These are phyloP conservation scores for Rhagophthalmus giganteus DNA, from an alignment of 2,888 invertebrate genomes.

Conservation along the genomic window DNA sequence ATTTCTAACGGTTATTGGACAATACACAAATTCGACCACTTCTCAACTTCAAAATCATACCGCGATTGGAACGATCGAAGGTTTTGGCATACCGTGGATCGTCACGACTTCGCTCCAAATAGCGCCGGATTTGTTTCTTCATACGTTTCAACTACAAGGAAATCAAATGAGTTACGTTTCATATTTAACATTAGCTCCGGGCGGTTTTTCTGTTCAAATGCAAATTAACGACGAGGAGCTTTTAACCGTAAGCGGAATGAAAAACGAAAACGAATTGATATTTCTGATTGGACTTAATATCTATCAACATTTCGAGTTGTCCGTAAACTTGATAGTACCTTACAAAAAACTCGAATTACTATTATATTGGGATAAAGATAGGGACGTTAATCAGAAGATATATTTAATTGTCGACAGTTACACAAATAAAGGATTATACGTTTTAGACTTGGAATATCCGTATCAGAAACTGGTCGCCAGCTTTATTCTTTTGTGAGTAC, in stretches of 20 bases:
- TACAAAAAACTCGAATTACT: constrained; percentile 31
- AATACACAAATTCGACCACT: constrained; percentile 32
- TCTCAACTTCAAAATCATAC: constrained; percentile 31
- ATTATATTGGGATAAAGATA: constrained; percentile 39
- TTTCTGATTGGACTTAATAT: constrained; percentile 34
- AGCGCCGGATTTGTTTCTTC: constrained; percentile 32
- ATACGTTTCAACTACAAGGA: constrained; percentile 22
- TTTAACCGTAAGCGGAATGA: constrained; percentile 24
- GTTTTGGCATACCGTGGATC: constrained; percentile 30
- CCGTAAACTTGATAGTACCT: constrained; percentile 22
- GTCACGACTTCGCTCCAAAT: constrained; percentile 31
- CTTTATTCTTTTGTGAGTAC: constrained; percentile 37
- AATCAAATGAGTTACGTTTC: constrained; percentile 22
- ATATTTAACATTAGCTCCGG: constrained; percentile 29
- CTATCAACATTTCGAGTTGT: constrained; percentile 38
- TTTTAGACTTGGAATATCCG: constrained; percentile 35
- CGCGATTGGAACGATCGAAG: constrained; percentile 28
- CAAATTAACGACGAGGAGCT: constrained; percentile 34
- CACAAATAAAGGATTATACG: constrained; percentile 32
- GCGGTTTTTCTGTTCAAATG: constrained; percentile 23
- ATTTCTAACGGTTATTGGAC: constrained; percentile 27
- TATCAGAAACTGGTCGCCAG: constrained; percentile 34
- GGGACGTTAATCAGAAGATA: constrained; percentile 30
- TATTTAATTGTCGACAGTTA: constrained; percentile 25
- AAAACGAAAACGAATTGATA: constrained; percentile 22